Base-by-base conservation (phyloP, 2,888 invertebrate genomes). In the Sinodicranocentrus sp. region DNA sequence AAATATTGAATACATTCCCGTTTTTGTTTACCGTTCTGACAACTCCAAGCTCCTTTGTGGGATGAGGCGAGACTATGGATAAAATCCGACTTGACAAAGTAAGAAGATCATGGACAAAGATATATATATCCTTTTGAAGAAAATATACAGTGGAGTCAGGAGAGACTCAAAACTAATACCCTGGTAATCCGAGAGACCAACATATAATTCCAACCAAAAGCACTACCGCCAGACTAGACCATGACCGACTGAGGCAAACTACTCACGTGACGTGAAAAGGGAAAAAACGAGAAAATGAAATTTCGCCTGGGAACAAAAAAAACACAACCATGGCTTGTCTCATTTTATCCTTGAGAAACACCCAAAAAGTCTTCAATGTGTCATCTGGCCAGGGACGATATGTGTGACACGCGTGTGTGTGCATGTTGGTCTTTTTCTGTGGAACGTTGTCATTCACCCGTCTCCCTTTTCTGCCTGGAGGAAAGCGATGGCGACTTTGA, bases 371-470 rank as follows among this genome's bases (percentile, higher is more conserved):
- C 59, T 23, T 59, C 15, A 6, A 57, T 39, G 52, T 80, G 79
- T 80, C 79, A 80, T 80, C 71, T 80, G 65, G 72, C 8, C 54
- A 26, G 23, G 65, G 33, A 80, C 48, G 79, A 80, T 80, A 80
- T 54, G 57, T 65, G 39, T 17, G 21, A 23, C 5, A 52, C n/a
- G 57, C 3, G 71, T 17, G 61, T 26, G 72, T 23, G 1, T 33
- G 19, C 1, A 33, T 33, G n/a, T n/a, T n/a, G n/a, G n/a, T n/a
- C n/a, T n/a, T n/a, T n/a, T n/a, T n/a, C n/a, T n/a, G 2, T 39
- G 26, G n/a, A 19, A 33, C 13, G 73, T 67, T 68, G 77, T 68
- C 77, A 67, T 57, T 19, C 44, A 5, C 19, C 28, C 59, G 33
- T 63, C 54, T 15, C 52, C 61, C 52, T 43, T 61, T n/a, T 61